phyloP scores from a whole-genome alignment of 2,888 invertebrate genomes.

The Drosophila percnosoma region DNA sequence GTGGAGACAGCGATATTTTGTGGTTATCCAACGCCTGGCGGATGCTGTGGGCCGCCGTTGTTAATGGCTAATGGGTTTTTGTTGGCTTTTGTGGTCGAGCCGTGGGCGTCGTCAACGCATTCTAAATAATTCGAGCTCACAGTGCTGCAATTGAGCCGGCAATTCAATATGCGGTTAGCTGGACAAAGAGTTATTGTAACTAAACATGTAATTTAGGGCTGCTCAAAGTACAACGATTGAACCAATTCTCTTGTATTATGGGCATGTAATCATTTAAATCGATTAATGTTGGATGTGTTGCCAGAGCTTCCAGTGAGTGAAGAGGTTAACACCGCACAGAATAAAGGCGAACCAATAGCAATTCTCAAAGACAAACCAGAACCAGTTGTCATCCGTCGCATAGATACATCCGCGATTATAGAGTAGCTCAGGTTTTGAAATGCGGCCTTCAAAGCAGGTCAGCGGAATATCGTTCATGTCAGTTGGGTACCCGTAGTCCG shows the following conservation, averaged over 20 bases:
- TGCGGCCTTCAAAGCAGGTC: constrained; percentile 25
- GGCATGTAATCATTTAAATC: neutral
- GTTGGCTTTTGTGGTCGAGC: constrained; percentile 56
- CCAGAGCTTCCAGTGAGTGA: constrained; percentile 40
- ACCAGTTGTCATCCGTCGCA: constrained; percentile 36
- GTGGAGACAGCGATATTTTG: constrained; percentile 73
- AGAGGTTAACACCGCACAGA: constrained; percentile 15
- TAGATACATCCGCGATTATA: constrained; percentile 31
- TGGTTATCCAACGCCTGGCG: constrained; percentile 76
- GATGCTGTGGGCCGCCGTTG: constrained; percentile 80
- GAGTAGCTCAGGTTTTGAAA: neutral
- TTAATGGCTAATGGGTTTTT: constrained; percentile 73
- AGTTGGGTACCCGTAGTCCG: constrained; percentile 23
- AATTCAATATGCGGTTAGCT: constrained; percentile 29
- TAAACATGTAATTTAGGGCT: constrained; percentile 16
- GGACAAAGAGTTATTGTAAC: constrained; percentile 35
- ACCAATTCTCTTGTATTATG: neutral
- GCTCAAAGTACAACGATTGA: neutral
- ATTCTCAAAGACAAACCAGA: constrained; percentile 52
- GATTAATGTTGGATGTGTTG: neutral
- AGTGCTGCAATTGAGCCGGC: constrained; percentile 19
- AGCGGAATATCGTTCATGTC: constrained; percentile 16
- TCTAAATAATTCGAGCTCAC: constrained; percentile 33
- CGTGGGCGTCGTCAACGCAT: constrained; percentile 58
- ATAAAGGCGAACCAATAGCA: constrained; percentile 49